Base-by-base conservation (phyloP, 2,797 vertebrate genomes). In the Glyptemys insculpta region DNA sequence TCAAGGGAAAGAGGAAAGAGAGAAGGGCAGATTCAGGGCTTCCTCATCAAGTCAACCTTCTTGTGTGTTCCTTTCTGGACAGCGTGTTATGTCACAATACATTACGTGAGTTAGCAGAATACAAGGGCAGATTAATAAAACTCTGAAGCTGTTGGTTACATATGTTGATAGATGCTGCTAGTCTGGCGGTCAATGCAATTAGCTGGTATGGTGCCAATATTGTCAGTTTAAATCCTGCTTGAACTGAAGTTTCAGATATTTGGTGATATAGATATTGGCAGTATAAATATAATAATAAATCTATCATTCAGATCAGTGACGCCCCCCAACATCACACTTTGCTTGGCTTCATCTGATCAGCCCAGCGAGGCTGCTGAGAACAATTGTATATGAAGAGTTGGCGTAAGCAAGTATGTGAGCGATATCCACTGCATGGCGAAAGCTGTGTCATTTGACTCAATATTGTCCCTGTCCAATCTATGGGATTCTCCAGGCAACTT, bases 191-290 rank as follows among this genome's bases (percentile, higher is more conserved):
- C 14, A 9, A 37, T 41, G 37, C 52, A 16, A 18, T 85, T 41
- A 79, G 79, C 49, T 0, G 1, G 47, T 53, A 41, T 0, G 1
- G 78, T 80, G 79, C 79, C 18, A 2, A 29, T 15, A 1, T 44
- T 79, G 25, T 82, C 68, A 0, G 23, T 92, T 81, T 79, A 50
- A 27, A 21, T 80, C 52, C 85, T 88, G 88, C 49, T 88, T 3
- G 1, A 92, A 86, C 57, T 37, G 53, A 41, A 0, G 2, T 83
- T 59, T 80, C 5, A 2, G 47, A 3, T 86, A 3, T 56, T 79
- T 50, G 14, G 50, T 54, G 76, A 44, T 57, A 12, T 29, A 29
- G 56, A 57, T 57, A 29, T 50, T 47, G 3, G 25, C 65, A 1
- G 0, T 44, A 5, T 10, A 23, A 81, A 74, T 65, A 56, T 78